phyloP scores from a whole-genome alignment of 2,797 vertebrate genomes.

The Myotis daubentonii region DNA sequence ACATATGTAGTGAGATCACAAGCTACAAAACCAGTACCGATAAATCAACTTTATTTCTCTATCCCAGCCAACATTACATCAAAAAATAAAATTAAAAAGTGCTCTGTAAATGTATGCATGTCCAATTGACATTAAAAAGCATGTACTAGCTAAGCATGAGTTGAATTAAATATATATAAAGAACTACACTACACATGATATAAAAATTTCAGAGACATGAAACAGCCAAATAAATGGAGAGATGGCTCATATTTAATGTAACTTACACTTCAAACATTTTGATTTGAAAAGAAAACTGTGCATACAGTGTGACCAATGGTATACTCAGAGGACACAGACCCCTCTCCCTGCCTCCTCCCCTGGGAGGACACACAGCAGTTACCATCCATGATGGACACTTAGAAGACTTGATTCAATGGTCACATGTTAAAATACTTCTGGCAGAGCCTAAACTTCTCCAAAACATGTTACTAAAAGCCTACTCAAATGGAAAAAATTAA shows the following conservation, averaged over 20 bases:
- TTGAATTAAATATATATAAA: neutral
- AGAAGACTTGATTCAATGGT: neutral
- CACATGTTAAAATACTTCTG: neutral
- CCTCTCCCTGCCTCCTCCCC: rapidly evolving
- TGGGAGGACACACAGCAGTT: neutral
- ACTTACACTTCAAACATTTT: neutral
- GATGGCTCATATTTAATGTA: neutral
- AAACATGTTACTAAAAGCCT: neutral
- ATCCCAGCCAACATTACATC: neutral
- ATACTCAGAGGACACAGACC: neutral
- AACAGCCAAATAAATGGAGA: neutral
- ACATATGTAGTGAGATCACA: neutral
- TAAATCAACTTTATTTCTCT: neutral
- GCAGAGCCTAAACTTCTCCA: neutral
- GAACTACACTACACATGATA: neutral
- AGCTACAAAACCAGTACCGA: neutral
- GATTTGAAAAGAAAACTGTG: neutral
- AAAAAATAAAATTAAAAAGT: constrained; percentile 28
- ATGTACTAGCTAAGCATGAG: neutral
- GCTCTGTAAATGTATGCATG: neutral
- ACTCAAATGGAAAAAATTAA: neutral
- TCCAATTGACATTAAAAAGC: neutral
- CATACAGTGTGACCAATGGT: neutral
- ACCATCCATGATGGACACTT: neutral
- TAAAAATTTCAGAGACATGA: neutral